A percentile compares a stretch with the other conserved stretches of the same genome.
Conservation (phyloP, 1,140 invertebrate species). For the Harlomillsia oculata region DNA sequence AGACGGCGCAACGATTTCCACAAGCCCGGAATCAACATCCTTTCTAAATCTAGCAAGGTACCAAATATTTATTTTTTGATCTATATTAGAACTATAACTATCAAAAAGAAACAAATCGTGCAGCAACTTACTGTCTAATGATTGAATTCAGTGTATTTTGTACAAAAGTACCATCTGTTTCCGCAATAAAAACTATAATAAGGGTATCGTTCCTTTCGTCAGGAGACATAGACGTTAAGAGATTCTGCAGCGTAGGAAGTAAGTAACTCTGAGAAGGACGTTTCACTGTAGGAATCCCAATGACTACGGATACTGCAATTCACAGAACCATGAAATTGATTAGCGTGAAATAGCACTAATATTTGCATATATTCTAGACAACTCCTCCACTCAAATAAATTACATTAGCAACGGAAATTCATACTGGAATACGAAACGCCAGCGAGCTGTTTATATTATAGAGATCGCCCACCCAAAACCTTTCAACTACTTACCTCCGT, state of each 20-base stretch:
- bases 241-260: conserved; percentile 72
- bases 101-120: not conserved
- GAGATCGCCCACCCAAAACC: not conserved
- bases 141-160: conserved; percentile 40
- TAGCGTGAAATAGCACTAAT: conserved; percentile 11
- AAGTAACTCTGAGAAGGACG: conserved; percentile 82
- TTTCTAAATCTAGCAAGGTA: conserved; percentile 56
- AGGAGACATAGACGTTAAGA: conserved; percentile 67
- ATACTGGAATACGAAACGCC: too few species aligned
- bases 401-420: not conserved
- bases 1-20: conserved; percentile 81
- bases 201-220: conserved; percentile 68
- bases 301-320: conserved; percentile 59
- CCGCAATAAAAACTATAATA: conserved; percentile 84
- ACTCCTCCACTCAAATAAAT: too few species aligned
- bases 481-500: conserved; percentile 54
- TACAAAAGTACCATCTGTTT: conserved; percentile 43
- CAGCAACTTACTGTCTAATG: conserved; percentile 54
- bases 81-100: not conserved
- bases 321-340: conserved; percentile 17
- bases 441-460: not conserved
- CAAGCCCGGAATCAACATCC: conserved; percentile 65
- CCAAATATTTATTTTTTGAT: not conserved
- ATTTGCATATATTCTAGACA: not conserved
- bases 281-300: conserved; percentile 81